Percentiles rank a stretch among this genome's conserved stretches.
Conservation (phyloP, 37 sponge, comb jelly and placozoan species). For the Mnemiopsis leidyi region DNA sequence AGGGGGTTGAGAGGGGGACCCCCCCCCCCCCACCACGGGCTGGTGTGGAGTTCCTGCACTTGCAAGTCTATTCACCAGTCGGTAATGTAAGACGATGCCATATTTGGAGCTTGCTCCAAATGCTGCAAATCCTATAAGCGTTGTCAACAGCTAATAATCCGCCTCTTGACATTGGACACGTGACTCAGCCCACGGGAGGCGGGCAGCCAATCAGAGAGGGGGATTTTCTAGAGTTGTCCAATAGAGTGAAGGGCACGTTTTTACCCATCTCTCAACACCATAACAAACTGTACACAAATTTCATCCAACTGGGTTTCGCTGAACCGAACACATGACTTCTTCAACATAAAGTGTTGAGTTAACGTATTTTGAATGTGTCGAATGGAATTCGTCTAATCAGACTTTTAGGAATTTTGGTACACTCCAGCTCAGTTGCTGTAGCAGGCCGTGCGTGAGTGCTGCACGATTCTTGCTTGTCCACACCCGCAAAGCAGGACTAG, state of each 20-base stretch:
- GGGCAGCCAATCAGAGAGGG: background rate
- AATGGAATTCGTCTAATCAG: constrained; percentile 44
- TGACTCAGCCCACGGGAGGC: background rate
- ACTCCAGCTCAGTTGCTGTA: background rate
- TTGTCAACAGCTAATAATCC: constrained; percentile 33
- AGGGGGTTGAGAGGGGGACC: background rate
- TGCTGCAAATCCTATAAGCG: background rate
- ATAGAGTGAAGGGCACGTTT: background rate
- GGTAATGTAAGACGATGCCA: background rate
- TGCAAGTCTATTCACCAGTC: background rate
- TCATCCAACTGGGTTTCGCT: constrained; percentile 10
- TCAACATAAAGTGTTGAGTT: constrained; percentile 17
- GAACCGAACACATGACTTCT: background rate
- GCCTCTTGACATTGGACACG: background rate
- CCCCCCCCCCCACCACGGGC: no score
- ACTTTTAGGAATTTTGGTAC: constrained; percentile 43
- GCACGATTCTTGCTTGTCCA: background rate
- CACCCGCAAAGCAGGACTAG: background rate
- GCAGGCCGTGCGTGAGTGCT: background rate
- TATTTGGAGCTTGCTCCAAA: constrained; percentile 15
- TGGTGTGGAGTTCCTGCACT: background rate
- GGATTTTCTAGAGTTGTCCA: background rate
- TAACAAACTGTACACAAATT: constrained; percentile 12
- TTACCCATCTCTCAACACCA: constrained; percentile 19
- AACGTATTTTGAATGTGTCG: constrained; percentile 38